These are phyloP conservation scores for Thalassarche chlororhynchos DNA, from an alignment of 2,113 vertebrate species.

Conservation along the genomic window DNA sequence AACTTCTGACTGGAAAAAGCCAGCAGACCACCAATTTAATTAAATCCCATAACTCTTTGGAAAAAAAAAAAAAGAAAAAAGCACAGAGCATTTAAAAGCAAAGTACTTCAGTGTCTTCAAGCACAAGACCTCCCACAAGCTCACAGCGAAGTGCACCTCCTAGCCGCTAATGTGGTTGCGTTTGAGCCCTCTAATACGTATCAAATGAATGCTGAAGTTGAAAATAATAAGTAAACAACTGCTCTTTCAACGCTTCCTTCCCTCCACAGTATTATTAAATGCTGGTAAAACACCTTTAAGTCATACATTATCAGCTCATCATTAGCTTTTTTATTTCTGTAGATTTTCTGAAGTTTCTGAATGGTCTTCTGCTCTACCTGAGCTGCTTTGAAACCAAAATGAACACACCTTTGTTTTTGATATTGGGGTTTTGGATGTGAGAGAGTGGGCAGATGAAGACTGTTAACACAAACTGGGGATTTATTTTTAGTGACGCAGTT, in stretches of 20 bases:
- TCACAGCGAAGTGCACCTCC: neutral
- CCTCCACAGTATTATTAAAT: neutral
- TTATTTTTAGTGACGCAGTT: neutral
- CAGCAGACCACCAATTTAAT: neutral
- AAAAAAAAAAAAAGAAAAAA: neutral
- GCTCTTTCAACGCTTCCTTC: neutral
- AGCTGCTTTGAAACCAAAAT: slow-evolving; percentile 20
- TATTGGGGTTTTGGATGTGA: slow-evolving; percentile 15
- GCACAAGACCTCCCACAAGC: slow-evolving; percentile 11
- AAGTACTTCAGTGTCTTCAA: slow-evolving; percentile 36
- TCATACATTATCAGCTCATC: neutral
- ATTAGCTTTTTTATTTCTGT: slow-evolving; percentile 36
- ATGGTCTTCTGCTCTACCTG: neutral
- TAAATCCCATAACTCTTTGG: neutral
- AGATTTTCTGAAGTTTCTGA: slow-evolving; percentile 25
- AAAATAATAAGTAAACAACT: slow-evolving; percentile 43
- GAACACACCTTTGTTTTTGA: neutral
- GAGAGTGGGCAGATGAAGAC: neutral
- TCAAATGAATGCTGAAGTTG: neutral
- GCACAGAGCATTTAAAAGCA: slow-evolving; percentile 8
- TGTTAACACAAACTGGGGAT: neutral
- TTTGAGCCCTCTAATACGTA: neutral
- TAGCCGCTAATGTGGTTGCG: neutral
- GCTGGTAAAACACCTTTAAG: slow-evolving; percentile 13
- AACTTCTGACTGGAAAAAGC: slow-evolving; percentile 21